Evolutionary conservation across 2,797 vertebrate genomes (phyloP), one percentile per base, ranked within the genome.

Genomic region (Cygnus olor): DNA sequence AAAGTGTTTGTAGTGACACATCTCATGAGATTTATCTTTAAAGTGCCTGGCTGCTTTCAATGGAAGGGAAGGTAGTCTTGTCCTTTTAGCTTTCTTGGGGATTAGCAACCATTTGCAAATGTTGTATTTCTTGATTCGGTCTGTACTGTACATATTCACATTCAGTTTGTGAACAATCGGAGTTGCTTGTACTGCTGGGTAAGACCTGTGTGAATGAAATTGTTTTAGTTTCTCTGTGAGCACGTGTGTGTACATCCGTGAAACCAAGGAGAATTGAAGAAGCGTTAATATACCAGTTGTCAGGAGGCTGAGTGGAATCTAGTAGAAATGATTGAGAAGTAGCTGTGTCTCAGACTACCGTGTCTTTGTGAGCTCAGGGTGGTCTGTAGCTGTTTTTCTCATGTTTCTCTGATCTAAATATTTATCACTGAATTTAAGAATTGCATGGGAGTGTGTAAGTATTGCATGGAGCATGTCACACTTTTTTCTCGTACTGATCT

Each of bases 331-430:
- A 36, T 5, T 77, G 64, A 17, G 20, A 76, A 79, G 47, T n/a
- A 82, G 25, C 28, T 64, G 14, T 30, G 30, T 45, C 24, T 83
- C 40, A 53, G n/a, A 10, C 16, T 82, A 40, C 7, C 0, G 0
- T 56, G 13, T 60, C 9, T 76, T 16, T 68, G 36, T 49, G 60
- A 78, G 36, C 28, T 72, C 11, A 10, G 0, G 4, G 2, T 78
- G 44, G 77, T 36, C 44, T 53, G 0, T 65, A 38, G 63, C 7
- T 66, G 34, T 14, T 74, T 80, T 93, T 71, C 49, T 83, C 3
- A 12, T n/a, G 13, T 88, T 91, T 93, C 10, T 73, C 14, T 71
- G 19, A 44, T 51, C 6, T 10, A 42, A 80, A 56, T 56, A 7
- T 54, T 76, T 70, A 42, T 72, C 19, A 38, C 2, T 68, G 53